Evolutionary conservation across 2,797 vertebrate species (phyloP).

Genomic region (Pseudotriccus pelzelni): DNA sequence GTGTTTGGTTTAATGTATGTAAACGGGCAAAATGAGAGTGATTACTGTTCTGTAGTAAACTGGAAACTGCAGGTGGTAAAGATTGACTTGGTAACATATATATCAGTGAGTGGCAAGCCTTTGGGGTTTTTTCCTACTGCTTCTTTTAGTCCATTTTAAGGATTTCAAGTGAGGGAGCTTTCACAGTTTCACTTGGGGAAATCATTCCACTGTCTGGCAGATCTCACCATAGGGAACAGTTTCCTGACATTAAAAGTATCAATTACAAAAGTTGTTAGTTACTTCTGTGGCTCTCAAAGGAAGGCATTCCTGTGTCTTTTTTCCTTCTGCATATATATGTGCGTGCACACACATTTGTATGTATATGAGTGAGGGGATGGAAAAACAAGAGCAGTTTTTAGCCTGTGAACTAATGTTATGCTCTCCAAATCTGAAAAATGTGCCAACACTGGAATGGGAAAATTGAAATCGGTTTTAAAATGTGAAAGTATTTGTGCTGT

Average conservation of each 20-base stretch:
- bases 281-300: not conserved
- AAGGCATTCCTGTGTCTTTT: not conserved
- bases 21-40: not conserved
- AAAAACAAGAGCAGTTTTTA: not conserved
- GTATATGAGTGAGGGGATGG: not conserved
- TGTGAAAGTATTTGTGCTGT: not conserved
- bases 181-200: not conserved
- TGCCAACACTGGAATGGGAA: not conserved
- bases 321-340: not conserved
- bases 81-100: not conserved
- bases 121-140: not conserved
- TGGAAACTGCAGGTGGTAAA: not conserved
- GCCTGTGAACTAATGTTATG: not conserved
- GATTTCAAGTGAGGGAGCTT: not conserved
- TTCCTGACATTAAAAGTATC: not conserved
- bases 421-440: not conserved
- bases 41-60: not conserved
- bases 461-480: not conserved
- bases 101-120: not conserved
- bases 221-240: not conserved
- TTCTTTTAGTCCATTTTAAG: not conserved
- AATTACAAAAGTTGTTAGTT: not conserved
- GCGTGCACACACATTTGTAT: not conserved
- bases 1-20: not conserved
- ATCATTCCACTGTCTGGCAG: not conserved